These are phyloP conservation scores for Coryphaenoides rupestris DNA, from an alignment of 2,113 vertebrate genomes.

Conservation along the genomic window DNA sequence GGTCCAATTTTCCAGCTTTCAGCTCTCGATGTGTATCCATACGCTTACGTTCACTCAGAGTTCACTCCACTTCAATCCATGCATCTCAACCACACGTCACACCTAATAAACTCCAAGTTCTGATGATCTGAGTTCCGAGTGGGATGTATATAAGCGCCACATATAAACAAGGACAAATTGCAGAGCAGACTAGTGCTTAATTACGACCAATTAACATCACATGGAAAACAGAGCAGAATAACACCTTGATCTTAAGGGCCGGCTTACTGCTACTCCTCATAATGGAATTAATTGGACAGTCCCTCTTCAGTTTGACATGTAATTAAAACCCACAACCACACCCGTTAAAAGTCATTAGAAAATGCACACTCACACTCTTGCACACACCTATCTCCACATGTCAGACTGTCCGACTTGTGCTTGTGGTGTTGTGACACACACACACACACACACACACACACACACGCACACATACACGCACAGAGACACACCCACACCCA, in stretches of 20 bases:
- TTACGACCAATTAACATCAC: constrained; percentile 43
- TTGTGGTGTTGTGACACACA: constrained; percentile 55
- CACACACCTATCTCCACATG: background rate
- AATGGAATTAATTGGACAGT: constrained; percentile 59
- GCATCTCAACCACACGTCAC: too few species aligned
- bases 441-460: constrained; percentile 26
- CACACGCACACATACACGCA: background rate
- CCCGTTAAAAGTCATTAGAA: constrained; percentile 34
- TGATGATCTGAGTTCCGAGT: too few species aligned
- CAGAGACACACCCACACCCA: background rate
- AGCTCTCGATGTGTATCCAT: too few species aligned
- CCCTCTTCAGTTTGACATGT: constrained; percentile 52
- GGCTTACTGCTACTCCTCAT: constrained; percentile 37
- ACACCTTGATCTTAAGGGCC: constrained; percentile 40
- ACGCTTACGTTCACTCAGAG: too few species aligned
- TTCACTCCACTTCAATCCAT: too few species aligned
- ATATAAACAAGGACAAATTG: constrained; percentile 4
- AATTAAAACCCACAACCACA: constrained; percentile 20
- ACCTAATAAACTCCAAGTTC: too few species aligned
- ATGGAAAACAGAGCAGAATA: constrained; percentile 31
- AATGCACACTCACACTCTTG: constrained; percentile 9
- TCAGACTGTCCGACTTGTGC: constrained; percentile 26
- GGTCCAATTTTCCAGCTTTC: too few species aligned
- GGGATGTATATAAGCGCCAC: too few species aligned
- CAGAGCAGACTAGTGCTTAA: constrained; percentile 30